Base-by-base conservation (phyloP, 2,797 vertebrate genomes). In the Phoebastria nigripes region DNA sequence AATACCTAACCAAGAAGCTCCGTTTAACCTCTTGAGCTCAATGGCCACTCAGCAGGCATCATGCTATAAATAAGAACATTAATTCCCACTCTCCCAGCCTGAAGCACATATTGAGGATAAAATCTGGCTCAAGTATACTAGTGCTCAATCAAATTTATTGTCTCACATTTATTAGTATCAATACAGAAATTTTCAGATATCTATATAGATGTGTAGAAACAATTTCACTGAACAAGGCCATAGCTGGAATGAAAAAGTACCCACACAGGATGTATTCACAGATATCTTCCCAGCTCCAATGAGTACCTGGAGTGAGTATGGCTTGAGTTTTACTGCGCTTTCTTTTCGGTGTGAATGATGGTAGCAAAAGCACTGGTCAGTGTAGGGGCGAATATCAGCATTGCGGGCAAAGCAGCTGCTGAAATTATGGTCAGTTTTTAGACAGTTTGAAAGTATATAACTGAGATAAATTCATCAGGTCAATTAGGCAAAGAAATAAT, bases 401-500 rank as follows among this genome's bases (percentile, higher is more conserved):
- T 8, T 11, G 19, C 35, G 24, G 26, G 13, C 62, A 87, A 82
- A 71, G 29, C 16, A 82, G 2, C 42, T 69, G 41, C 61, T 33
- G 26, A 72, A 83, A 59, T 49, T 22, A 25, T 47, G 13, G 25
- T 80, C 55, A 61, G 58, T 74, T 84, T 88, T 37, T 59, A 59
- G 47, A 49, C 31, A 28, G 15, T 72, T 66, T 72, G 33, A 74
- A 91, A 65, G 19, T 47, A 72, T 47, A 8, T 58, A 47, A 52
- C 25, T 47, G 25, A 76, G 37, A 44, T 39, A 81, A 69, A 85
- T 49, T 67, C 13, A 61, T 46, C 28, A 39, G 62, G 12, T 91
- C 49, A 72, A 69, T 81, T 89, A 89, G 73, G 35, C 54, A 84
- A 87, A 87, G 21, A 91, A 93, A 86, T 73, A 92, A 97, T 83